A percentile compares a stretch with the other conserved stretches of the same genome.
phyloP scores from a whole-genome alignment of 2,113 vertebrate genomes.

The Oryzias curvinotus region DNA sequence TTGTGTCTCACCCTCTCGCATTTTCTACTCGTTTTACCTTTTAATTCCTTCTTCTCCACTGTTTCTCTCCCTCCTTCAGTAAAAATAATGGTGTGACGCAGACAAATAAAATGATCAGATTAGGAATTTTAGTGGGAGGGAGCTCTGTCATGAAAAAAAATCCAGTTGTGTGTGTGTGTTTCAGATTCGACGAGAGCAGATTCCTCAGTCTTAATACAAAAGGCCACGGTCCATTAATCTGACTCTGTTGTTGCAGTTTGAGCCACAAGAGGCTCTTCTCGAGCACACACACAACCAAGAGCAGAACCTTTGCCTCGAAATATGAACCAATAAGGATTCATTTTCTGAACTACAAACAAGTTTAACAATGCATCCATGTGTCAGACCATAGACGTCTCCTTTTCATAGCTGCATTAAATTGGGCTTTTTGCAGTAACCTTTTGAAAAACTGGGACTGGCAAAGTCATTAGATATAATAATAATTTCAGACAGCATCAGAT shows the following conservation, averaged over 20 bases:
- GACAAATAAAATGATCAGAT: slow-evolving; percentile 45
- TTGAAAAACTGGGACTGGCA: too few species aligned
- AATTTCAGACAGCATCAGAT: too few species aligned
- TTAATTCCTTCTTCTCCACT: slow-evolving; percentile 1
- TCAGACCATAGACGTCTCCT: too few species aligned
- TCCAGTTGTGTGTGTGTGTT: not conserved
- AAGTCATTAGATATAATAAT: too few species aligned
- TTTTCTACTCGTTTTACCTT: not conserved
- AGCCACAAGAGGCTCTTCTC: slow-evolving; percentile 12
- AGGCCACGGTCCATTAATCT: slow-evolving; percentile 59
- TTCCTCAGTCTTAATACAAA: slow-evolving; percentile 51
- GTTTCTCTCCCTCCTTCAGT: not conserved
- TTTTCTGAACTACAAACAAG: too few species aligned
- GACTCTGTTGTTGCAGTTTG: slow-evolving; percentile 10
- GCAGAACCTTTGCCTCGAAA: too few species aligned
- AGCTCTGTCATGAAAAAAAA: not conserved
- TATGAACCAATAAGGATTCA: too few species aligned
- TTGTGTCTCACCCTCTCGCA: not conserved
- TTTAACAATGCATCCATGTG: too few species aligned
- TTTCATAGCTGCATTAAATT: too few species aligned
- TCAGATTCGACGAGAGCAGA: slow-evolving; percentile 45
- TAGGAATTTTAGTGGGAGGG: slow-evolving; percentile 39
- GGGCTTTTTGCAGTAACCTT: too few species aligned
- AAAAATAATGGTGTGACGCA: slow-evolving; percentile 22
- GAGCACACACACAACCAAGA: not conserved